phyloP scores from a whole-genome alignment of 92 coral and sea anemone species.

The Palythoa grandiflora region DNA sequence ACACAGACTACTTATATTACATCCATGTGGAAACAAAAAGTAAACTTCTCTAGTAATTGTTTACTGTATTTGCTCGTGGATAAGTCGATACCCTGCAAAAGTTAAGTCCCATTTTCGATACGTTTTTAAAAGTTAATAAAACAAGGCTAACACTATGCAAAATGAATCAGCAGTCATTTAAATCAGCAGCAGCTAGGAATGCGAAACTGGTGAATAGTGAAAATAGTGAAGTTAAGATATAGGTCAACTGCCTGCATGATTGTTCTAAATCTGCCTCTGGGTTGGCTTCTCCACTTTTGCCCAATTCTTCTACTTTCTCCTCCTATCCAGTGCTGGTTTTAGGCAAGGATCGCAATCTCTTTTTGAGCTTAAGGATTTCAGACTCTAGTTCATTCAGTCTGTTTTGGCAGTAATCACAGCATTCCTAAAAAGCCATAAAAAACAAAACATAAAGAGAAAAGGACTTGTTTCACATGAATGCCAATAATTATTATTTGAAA shows the following conservation, averaged over 20 bases:
- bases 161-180: too few species aligned
- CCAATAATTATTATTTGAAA: background rate
- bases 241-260: background rate
- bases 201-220: too few species aligned
- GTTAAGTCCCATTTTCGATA: too few species aligned
- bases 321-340: background rate
- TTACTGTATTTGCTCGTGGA: too few species aligned
- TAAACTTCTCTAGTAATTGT: too few species aligned
- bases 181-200: too few species aligned
- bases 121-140: too few species aligned
- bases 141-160: too few species aligned
- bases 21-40: too few species aligned
- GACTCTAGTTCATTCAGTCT: background rate
- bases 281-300: background rate
- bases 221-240: conserved; percentile 11
- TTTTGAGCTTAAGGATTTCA: background rate
- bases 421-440: conserved; percentile 2
- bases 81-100: too few species aligned
- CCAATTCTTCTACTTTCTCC: background rate
- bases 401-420: background rate
- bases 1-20: too few species aligned
- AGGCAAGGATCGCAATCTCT: background rate
- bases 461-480: background rate
- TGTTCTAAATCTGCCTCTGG: conserved; percentile 14
- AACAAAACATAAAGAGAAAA: background rate